These are phyloP conservation scores for Stramonita haemastoma DNA, from an alignment of 2,888 invertebrate genomes.

Conservation along the genomic window DNA sequence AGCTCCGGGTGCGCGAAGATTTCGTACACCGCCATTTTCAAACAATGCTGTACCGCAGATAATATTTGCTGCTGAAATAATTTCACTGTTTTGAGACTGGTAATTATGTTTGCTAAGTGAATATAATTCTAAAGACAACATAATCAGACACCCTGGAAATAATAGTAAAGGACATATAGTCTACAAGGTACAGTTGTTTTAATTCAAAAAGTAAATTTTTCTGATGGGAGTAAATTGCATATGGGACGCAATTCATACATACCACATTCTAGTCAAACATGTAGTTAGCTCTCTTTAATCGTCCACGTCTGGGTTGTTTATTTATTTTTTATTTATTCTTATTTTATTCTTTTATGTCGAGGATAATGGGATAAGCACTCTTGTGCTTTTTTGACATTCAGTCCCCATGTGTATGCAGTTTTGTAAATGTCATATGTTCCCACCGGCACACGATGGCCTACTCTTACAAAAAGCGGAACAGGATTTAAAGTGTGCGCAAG, in stretches of 20 bases:
- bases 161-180: background rate
- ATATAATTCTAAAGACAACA: background rate
- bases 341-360: too few relatives aligned
- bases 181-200: background rate
- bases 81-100: background rate
- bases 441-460: too few relatives aligned
- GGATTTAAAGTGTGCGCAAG: too few relatives aligned
- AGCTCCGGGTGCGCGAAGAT: constrained; percentile 82
- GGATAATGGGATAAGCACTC: too few relatives aligned
- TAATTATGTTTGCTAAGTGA: background rate
- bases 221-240: background rate
- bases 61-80: constrained; percentile 30
- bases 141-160: background rate
- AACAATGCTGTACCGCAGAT: constrained; percentile 60
- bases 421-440: too few relatives aligned
- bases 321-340: too few relatives aligned
- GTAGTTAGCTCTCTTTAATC: background rate
- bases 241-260: background rate
- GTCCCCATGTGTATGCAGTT: too few relatives aligned
- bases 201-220: background rate
- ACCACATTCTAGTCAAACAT: background rate
- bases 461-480: too few relatives aligned
- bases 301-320: background rate
- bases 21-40: constrained; percentile 80
- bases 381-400: too few relatives aligned